phyloP scores from a whole-genome alignment of 2,797 vertebrate species.

The Coreius guichenoti region DNA sequence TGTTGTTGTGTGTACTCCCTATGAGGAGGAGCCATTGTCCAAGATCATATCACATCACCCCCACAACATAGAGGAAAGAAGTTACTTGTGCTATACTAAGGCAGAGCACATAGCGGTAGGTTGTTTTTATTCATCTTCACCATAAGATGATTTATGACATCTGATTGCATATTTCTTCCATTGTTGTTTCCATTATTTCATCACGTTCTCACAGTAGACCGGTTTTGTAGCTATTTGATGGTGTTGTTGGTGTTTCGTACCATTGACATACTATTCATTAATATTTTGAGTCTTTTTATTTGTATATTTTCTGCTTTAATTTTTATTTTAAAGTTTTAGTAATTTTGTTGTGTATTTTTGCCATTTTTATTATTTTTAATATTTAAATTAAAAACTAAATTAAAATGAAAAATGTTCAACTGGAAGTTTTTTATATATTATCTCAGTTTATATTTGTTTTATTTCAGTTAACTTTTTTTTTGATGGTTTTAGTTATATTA shows the following conservation, averaged over 20 bases:
- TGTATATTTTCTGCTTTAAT: not conserved
- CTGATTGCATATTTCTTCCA: not conserved
- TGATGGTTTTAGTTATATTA: not conserved
- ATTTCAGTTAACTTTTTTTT: not conserved
- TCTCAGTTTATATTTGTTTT: not conserved
- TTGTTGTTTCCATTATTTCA: not conserved
- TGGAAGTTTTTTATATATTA: not conserved
- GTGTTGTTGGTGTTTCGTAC: not conserved
- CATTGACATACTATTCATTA: not conserved
- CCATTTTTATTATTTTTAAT: not conserved
- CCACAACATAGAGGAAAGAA: not conserved
- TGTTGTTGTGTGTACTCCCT: slow-evolving; percentile 1
- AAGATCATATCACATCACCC: not conserved
- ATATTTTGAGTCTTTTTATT: not conserved
- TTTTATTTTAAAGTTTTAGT: not conserved
- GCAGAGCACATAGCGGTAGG: not conserved
- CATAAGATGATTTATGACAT: not conserved
- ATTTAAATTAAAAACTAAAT: not conserved
- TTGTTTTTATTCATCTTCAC: not conserved
- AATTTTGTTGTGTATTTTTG: not conserved
- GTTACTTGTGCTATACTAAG: not conserved
- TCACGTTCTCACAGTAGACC: not conserved
- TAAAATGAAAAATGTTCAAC: not conserved
- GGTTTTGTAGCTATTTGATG: not conserved
- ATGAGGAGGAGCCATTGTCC: slow-evolving; percentile 17